Base-by-base conservation (phyloP, 2,797 vertebrate genomes). In the Clarias laeviceps region DNA sequence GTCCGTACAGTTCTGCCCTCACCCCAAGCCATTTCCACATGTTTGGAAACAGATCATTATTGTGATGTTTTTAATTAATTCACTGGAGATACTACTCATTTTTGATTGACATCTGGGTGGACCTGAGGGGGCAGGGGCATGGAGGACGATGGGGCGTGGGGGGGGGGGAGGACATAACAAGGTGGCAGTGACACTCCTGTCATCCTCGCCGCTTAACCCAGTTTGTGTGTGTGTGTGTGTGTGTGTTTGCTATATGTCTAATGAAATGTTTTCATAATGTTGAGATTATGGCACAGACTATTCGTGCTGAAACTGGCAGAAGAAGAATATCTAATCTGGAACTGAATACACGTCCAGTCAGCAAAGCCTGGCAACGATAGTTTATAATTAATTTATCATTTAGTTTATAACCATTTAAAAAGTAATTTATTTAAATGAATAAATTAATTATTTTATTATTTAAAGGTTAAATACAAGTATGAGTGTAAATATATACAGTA, bases 301-400 rank as follows among this genome's bases (percentile, higher is more conserved):
- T 90, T 89, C 85, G 91, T 90, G 88, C 92, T 92, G 91, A 93
- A 93, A 92, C 93, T 93, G 91, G 90, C 83, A 32, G 88, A 89
- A 89, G 88, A 89, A 89, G 88, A 89, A 84, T 91, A 90, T 92
- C 88, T 89, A 91, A 90, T 90, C 88, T 90, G 82, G 78, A 88
- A 87, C 88, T 76, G 34, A 45, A 45, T 27, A 56, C 2, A 76
- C 50, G 20, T 14, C 45, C n/a, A 20, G 20, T 27, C 45, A 11
- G 5, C 45, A 50, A 45, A 40, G 7, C 27, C n/a, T 29, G 50
- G n/a, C 50, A 56, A 74, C 29, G 72, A 45, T 45, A 45, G 40
- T 11, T 45, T 45, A 45, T 45, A 45, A 45, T 45, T 9, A 45
- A 45, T 9, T 45, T 11, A 45, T 45, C 8, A 45, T 45, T 45